These are phyloP conservation scores for Crocodylus rhombifer DNA, from an alignment of 2,797 vertebrate genomes.

Conservation along the genomic window DNA sequence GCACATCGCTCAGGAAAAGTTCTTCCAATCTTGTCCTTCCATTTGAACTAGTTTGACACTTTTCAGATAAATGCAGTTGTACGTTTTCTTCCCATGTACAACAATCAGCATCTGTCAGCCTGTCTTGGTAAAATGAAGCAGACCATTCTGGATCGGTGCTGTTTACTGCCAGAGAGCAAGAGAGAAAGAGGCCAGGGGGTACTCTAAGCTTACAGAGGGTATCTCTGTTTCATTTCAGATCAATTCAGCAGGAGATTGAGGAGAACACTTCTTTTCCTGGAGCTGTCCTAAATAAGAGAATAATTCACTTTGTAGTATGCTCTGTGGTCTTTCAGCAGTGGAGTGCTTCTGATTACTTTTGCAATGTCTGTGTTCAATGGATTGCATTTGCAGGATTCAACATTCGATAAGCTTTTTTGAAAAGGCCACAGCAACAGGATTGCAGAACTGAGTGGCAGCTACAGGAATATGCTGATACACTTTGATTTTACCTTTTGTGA, in stretches of 20 bases:
- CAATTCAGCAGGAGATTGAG: constrained; percentile 11
- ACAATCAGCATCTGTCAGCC: neutral
- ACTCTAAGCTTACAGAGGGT: neutral
- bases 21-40: neutral
- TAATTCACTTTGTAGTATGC: neutral
- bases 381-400: neutral
- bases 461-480: neutral
- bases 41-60: neutral
- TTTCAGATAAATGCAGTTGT: constrained; percentile 27
- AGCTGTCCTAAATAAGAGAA: constrained; percentile 5
- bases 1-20: neutral
- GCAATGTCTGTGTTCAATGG: neutral
- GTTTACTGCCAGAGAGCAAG: neutral
- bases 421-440: neutral
- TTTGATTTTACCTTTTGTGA: neutral
- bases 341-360: neutral
- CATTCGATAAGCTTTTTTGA: neutral
- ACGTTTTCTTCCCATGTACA: neutral
- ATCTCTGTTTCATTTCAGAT: constrained; percentile 25
- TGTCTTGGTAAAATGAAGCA: neutral
- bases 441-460: constrained; percentile 37
- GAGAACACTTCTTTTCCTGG: neutral
- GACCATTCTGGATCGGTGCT: constrained; percentile 6
- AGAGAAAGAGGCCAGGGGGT: neutral
- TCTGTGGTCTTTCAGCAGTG: neutral